Percentiles rank a stretch among this genome's conserved stretches.
Conservation (phyloP, 2,797 vertebrate species). For the Myotis planiceps region DNA sequence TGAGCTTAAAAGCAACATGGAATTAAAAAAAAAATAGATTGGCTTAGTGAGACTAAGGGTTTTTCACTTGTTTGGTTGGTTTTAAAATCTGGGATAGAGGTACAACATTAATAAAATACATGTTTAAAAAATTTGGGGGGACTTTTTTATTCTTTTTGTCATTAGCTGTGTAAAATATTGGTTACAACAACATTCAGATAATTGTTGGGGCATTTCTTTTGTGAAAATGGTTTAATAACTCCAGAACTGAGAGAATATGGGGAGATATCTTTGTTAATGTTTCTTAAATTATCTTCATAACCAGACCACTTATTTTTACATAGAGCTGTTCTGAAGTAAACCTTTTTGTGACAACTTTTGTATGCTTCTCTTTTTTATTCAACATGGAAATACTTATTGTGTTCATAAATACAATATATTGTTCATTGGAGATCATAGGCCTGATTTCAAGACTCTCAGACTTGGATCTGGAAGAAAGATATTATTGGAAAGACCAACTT, state of each 20-base stretch:
- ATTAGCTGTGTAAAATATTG: neutral
- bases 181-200: neutral
- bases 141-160: neutral
- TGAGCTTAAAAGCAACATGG: neutral
- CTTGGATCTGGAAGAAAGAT: neutral
- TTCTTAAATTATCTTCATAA: slow-evolving; percentile 16
- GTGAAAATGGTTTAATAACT: neutral
- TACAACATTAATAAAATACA: slow-evolving; percentile 1
- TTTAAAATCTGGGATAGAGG: slow-evolving; percentile 32
- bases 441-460: neutral
- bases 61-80: neutral
- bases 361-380: neutral
- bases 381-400: neutral
- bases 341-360: slow-evolving; percentile 2
- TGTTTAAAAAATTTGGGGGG: neutral
- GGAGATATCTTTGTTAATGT: neutral
- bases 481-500: neutral
- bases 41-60: neutral
- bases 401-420: neutral
- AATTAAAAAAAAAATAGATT: neutral
- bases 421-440: neutral
- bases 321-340: neutral
- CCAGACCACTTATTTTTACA: neutral
- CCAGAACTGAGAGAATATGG: neutral
- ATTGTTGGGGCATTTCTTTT: neutral